Conservation (phyloP, 2,797 vertebrate species). For the Bovichtus diacanthus region DNA sequence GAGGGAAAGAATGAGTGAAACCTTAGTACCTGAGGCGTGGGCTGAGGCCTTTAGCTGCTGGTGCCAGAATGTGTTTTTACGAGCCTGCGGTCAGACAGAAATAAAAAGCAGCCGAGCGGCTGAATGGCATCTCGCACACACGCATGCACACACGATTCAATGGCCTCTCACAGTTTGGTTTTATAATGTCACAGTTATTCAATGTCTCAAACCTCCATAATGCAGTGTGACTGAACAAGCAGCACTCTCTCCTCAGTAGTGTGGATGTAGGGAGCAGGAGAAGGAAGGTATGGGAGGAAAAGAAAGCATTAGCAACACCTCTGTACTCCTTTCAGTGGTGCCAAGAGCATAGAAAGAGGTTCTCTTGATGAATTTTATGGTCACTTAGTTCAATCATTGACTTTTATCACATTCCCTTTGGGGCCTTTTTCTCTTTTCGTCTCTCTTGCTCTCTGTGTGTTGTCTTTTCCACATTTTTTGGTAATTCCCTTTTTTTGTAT, state of each 20-base stretch:
- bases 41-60: constrained; percentile 76
- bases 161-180: constrained; percentile 82
- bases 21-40: constrained; percentile 81
- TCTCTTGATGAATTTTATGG: constrained; percentile 56
- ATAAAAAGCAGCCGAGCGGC: constrained; percentile 82
- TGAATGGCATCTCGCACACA: constrained; percentile 78
- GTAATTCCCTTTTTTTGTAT: not conserved
- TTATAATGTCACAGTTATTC: constrained; percentile 88
- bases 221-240: constrained; percentile 77
- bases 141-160: constrained; percentile 64
- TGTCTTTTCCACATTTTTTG: not conserved
- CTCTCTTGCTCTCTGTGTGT: not conserved
- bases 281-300: constrained; percentile 46
- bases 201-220: constrained; percentile 76
- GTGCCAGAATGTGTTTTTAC: constrained; percentile 84
- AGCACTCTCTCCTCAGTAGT: constrained; percentile 49
- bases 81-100: constrained; percentile 83
- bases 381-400: constrained; percentile 28
- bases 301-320: constrained; percentile 60
- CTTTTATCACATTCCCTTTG: constrained; percentile 19
- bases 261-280: constrained; percentile 37
- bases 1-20: constrained; percentile 79
- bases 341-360: constrained; percentile 37
- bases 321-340: constrained; percentile 59
- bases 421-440: not conserved